A percentile compares a stretch with the other conserved stretches of the same genome.
Evolutionary conservation across 1,140 invertebrate species (phyloP).

Genomic region (Calycopis cecrops): DNA sequence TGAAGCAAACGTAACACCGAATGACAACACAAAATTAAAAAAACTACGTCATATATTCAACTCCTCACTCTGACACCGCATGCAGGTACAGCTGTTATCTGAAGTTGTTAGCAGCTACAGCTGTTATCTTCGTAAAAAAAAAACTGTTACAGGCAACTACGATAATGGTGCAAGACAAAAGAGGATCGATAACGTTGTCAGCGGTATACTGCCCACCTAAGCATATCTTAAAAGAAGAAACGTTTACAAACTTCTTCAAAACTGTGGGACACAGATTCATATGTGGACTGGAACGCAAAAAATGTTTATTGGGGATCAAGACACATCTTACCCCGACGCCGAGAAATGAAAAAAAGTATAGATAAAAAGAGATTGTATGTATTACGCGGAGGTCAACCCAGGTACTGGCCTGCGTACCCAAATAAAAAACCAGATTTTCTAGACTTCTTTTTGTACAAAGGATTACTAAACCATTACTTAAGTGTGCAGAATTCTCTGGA

Average conservation of each 20-base stretch:
- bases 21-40: not conserved
- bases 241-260: not conserved
- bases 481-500: too few relatives aligned
- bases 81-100: not conserved
- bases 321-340: not conserved
- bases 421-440: slow-evolving; percentile 1
- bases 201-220: not conserved
- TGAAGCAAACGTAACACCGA: not conserved
- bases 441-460: too few relatives aligned
- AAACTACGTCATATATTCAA: not conserved
- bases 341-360: not conserved
- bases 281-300: slow-evolving; percentile 1
- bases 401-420: not conserved
- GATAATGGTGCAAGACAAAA: not conserved
- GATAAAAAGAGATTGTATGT: not conserved
- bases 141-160: not conserved
- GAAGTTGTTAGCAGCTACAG: not conserved
- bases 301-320: not conserved
- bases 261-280: not conserved
- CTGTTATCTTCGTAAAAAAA: not conserved
- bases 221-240: not conserved
- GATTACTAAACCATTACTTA: too few relatives aligned
- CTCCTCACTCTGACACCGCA: not conserved
- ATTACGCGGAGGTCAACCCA: not conserved
- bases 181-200: not conserved